Evolutionary conservation across 2,888 invertebrate genomes (phyloP).

Genomic region (Eustalomyia histrio): DNA sequence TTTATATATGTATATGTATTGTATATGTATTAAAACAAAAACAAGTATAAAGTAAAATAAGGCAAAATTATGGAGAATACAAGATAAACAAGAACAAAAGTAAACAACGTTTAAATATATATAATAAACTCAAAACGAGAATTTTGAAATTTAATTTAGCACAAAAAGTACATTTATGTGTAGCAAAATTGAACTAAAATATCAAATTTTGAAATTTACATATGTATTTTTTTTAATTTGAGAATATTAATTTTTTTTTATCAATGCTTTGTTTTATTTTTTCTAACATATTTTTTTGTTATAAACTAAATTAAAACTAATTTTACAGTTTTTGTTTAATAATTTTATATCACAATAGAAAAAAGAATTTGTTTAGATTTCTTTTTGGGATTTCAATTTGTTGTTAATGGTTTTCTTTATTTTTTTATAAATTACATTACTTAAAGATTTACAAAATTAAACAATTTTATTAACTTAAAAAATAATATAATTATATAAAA

Average conservation of each 20-base stretch:
- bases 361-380: constrained; percentile 72
- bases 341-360: constrained; percentile 78
- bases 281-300: constrained; percentile 30
- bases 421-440: constrained; percentile 27
- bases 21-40: constrained; percentile 8
- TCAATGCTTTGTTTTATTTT: constrained; percentile 30
- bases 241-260: constrained; percentile 16
- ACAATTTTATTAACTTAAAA: neutral
- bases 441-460: constrained; percentile 11
- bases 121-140: neutral
- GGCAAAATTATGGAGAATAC: constrained; percentile 56
- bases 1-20: constrained; percentile 15
- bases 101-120: constrained; percentile 1
- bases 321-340: constrained; percentile 51
- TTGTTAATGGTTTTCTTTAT: constrained; percentile 13
- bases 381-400: constrained; percentile 47
- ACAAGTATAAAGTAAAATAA: constrained; percentile 55
- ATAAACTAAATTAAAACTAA: constrained; percentile 60
- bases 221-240: too few species aligned
- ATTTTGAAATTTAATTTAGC: neutral
- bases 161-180: neutral
- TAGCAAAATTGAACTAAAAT: neutral
- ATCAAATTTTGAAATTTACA: neutral
- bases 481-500: neutral
- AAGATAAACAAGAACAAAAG: constrained; percentile 3